phyloP scores from a whole-genome alignment of 2,113 vertebrate genomes.

The Ploceus nigricollis region DNA sequence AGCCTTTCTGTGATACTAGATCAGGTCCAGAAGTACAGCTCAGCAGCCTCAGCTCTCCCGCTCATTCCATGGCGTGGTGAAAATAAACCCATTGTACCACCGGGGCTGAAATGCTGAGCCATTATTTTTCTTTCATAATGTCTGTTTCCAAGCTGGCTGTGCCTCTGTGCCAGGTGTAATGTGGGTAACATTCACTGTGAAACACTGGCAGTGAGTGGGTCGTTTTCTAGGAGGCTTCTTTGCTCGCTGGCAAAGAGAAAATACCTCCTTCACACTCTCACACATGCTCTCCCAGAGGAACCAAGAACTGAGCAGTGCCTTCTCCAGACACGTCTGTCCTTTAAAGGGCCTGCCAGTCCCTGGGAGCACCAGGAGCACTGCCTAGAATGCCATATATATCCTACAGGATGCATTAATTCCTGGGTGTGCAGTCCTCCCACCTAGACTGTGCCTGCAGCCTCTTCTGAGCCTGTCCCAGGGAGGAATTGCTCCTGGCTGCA shows the following conservation, averaged over 20 bases:
- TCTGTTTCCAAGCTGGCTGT: not conserved
- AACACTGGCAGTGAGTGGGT: not conserved
- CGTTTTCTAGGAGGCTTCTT: not conserved
- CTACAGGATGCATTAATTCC: not conserved
- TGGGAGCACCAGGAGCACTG: not conserved
- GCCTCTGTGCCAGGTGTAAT: constrained; percentile 16
- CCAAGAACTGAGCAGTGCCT: not conserved
- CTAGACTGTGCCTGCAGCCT: not conserved
- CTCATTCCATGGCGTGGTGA: not conserved
- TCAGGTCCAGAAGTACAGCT: not conserved
- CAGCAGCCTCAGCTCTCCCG: not conserved
- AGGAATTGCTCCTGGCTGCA: not conserved
- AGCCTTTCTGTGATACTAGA: not conserved
- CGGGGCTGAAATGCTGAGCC: not conserved
- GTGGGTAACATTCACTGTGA: not conserved
- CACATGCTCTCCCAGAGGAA: not conserved
- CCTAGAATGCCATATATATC: not conserved
- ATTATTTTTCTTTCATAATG: constrained; percentile 43
- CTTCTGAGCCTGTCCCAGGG: not conserved
- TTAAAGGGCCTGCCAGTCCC: not conserved
- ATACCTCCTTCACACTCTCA: not conserved
- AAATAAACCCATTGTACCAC: constrained; percentile 39
- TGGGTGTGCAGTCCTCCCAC: not conserved
- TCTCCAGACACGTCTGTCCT: not conserved
- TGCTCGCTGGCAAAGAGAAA: not conserved